Evolutionary conservation across 1,140 invertebrate genomes (phyloP).

Genomic region (Lepidurus arcticus): DNA sequence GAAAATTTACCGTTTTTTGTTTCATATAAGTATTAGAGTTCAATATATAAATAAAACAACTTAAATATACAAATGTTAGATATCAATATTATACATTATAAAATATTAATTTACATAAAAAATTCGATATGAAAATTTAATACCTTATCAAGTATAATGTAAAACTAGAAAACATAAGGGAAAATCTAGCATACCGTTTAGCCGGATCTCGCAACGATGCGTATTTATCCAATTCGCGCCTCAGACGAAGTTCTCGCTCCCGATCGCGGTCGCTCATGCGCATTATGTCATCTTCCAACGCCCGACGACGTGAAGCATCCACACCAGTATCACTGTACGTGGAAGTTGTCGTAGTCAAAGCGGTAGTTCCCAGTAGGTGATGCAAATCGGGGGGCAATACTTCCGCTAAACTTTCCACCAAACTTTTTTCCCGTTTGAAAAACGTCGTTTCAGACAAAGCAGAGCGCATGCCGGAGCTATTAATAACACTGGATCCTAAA

Average conservation of each 20-base stretch:
- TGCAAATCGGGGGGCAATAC: slow-evolving; percentile 49
- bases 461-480: slow-evolving; percentile 31
- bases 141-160: too few relatives aligned
- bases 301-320: slow-evolving; percentile 27
- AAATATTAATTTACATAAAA: too few relatives aligned
- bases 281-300: slow-evolving; percentile 46
- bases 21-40: too few relatives aligned
- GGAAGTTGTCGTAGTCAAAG: slow-evolving; percentile 1
- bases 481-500: slow-evolving; percentile 36
- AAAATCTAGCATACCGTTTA: slow-evolving; percentile 37
- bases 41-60: too few relatives aligned
- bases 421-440: slow-evolving; percentile 28
- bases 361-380: slow-evolving; percentile 42
- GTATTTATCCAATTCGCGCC: slow-evolving; percentile 40
- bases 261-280: slow-evolving; percentile 42
- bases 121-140: too few relatives aligned
- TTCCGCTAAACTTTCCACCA: slow-evolving; percentile 43
- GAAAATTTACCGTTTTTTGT: too few relatives aligned
- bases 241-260: slow-evolving; percentile 41
- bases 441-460: slow-evolving; percentile 26
- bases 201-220: slow-evolving; percentile 41
- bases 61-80: too few relatives aligned
- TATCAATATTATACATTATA: too few relatives aligned
- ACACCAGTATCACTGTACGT: slow-evolving; percentile 6
- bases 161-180: background rate